Percentiles rank a stretch among this genome's conserved stretches.
These are phyloP conservation scores for Chrysina gloriosa DNA, from an alignment of 2,888 invertebrate species.

Conservation along the genomic window DNA sequence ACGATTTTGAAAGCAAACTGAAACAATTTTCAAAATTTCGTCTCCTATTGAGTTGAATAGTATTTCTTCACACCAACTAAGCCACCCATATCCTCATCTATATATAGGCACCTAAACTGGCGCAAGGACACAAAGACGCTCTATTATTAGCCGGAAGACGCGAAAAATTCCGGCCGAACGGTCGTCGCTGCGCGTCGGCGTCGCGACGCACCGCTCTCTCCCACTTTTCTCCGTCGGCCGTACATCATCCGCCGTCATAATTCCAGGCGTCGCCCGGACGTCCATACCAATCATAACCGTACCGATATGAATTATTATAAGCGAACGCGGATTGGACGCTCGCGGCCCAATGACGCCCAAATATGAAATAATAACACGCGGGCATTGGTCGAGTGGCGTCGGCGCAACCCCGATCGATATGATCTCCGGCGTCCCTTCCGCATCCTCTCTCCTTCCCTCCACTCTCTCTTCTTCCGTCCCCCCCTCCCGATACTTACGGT, in stretches of 20 bases:
- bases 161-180: neutral
- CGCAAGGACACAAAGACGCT: neutral
- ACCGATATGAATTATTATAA: constrained; percentile 61
- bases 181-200: neutral
- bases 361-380: constrained; percentile 74
- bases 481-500: too few relatives aligned
- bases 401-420: constrained; percentile 62
- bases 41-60: too few relatives aligned
- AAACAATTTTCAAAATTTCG: too few relatives aligned
- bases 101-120: constrained; percentile 11
- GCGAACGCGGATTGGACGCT: constrained; percentile 59
- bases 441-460: constrained; percentile 7
- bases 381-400: constrained; percentile 68
- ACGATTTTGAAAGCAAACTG: too few relatives aligned
- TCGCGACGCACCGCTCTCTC: constrained; percentile 39
- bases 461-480: too few relatives aligned
- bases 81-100: neutral
- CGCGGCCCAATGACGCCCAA: constrained; percentile 68
- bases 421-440: constrained; percentile 44
- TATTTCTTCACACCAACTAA: too few relatives aligned
- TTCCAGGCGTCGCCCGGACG: constrained; percentile 8
- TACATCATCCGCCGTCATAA: constrained; percentile 11
- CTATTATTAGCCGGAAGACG: constrained; percentile 3
- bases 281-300: constrained; percentile 57
- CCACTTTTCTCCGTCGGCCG: too few relatives aligned